These are phyloP conservation scores for Aporophyla nigra DNA, from an alignment of 2,888 invertebrate species.

Conservation along the genomic window DNA sequence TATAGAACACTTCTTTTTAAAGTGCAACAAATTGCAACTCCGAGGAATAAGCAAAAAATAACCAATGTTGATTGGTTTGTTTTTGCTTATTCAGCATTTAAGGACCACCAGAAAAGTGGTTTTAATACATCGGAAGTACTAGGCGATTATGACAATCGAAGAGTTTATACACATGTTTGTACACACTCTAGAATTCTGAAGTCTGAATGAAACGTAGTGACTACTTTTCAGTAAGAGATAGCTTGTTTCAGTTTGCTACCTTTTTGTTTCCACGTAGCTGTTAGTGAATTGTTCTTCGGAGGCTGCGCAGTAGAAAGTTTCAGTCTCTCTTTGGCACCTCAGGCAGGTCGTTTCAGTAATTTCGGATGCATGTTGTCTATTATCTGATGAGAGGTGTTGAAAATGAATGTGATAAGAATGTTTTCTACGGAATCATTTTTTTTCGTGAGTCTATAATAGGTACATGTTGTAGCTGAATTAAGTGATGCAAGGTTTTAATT, in stretches of 20 bases:
- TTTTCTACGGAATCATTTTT: not conserved
- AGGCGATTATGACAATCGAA: conserved; percentile 47
- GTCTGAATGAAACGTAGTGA: too few relatives aligned
- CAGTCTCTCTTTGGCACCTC: conserved; percentile 16
- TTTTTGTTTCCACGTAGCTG: conserved; percentile 55
- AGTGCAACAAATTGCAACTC: not conserved
- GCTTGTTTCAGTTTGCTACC: conserved; percentile 32
- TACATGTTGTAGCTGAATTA: not conserved
- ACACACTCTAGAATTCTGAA: conserved; percentile 6
- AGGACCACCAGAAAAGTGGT: conserved; percentile 13
- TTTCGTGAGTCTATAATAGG: not conserved
- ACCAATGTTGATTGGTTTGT: too few relatives aligned
- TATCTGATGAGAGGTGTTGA: not conserved
- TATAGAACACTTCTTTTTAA: too few relatives aligned
- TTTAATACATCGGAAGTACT: conserved; percentile 40
- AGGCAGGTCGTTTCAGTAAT: not conserved
- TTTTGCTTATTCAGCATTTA: too few relatives aligned
- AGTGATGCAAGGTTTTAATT: not conserved
- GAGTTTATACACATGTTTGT: conserved; percentile 23
- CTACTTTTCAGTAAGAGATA: too few relatives aligned
- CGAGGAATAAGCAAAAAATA: not conserved
- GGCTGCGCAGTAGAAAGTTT: conserved; percentile 36
- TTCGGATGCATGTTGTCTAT: not conserved
- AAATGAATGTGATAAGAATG: conserved; percentile 5
- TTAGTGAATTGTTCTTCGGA: conserved; percentile 37